A percentile compares a stretch with the other conserved stretches of the same genome.
Conservation (phyloP, 2,888 invertebrate species). For the Myathropa florea region DNA sequence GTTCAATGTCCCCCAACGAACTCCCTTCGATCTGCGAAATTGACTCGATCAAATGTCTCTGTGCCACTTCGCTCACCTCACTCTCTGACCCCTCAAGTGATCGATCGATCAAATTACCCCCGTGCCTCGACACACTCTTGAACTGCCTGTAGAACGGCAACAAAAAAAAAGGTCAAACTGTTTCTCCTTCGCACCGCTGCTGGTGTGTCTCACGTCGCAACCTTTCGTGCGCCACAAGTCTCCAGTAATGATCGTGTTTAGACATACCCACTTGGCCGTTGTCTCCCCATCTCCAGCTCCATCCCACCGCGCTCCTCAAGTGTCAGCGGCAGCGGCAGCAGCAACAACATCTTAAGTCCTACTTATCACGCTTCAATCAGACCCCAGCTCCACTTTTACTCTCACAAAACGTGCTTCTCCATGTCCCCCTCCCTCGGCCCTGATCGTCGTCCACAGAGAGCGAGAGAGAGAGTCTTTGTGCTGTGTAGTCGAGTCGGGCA, state of each 20-base stretch:
- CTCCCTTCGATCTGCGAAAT: background rate
- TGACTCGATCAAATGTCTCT: background rate
- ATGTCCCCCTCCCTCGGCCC: background rate
- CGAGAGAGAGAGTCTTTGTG: background rate
- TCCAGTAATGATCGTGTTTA: conserved; percentile 39
- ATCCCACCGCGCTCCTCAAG: conserved; percentile 1
- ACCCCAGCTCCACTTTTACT: conserved; percentile 62
- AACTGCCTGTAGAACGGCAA: no score
- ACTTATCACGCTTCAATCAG: conserved; percentile 55
- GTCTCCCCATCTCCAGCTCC: background rate
- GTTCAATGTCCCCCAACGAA: background rate
- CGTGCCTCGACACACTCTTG: no score
- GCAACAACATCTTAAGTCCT: conserved; percentile 27
- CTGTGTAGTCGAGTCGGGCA: background rate
- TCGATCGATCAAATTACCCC: background rate
- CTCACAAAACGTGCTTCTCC: conserved; percentile 32
- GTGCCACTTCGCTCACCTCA: background rate
- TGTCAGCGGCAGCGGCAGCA: conserved; percentile 16
- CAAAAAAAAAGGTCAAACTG: conserved; percentile 34
- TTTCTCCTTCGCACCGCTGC: background rate
- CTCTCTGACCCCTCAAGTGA: background rate
- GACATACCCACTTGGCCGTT: conserved; percentile 19
- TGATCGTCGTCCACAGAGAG: background rate
- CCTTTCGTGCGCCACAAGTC: conserved; percentile 21
- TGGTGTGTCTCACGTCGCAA: conserved; percentile 1